These are phyloP conservation scores for Ormyrus labotus DNA, from an alignment of 2,888 invertebrate genomes.

Conservation along the genomic window DNA sequence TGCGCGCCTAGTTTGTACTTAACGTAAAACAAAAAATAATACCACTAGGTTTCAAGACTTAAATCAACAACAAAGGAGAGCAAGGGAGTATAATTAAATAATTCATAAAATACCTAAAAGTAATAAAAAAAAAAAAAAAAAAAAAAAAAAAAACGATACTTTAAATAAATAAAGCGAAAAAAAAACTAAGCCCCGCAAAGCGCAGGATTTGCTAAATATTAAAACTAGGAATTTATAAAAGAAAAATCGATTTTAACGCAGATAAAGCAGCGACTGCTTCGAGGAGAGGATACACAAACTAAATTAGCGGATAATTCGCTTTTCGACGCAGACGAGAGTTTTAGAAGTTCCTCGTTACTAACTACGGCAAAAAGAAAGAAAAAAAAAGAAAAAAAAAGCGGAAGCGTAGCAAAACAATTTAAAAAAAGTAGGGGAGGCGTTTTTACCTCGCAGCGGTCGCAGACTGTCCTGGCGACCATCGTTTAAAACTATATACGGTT, in stretches of 20 bases:
- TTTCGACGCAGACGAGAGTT: background rate
- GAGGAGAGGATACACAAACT: background rate
- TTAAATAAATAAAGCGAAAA: background rate
- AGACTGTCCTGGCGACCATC: slow-evolving; percentile 17
- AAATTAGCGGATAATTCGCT: slow-evolving; percentile 29
- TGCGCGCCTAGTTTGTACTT: slow-evolving; percentile 50
- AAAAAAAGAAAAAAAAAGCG: background rate
- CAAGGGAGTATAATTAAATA: slow-evolving; percentile 8
- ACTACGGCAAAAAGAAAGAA: background rate
- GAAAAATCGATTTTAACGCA: slow-evolving; percentile 14
- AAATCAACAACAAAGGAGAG: background rate
- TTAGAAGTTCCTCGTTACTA: slow-evolving; percentile 37
- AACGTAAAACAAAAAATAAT: background rate
- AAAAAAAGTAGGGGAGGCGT: background rate
- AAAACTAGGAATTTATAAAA: slow-evolving; percentile 39
- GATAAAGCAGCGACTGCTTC: slow-evolving; percentile 16
- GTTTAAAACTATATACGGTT: slow-evolving; percentile 9
- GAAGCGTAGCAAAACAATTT: background rate
- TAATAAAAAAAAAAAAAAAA: background rate
- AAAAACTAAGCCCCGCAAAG: background rate
- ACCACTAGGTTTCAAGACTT: slow-evolving; percentile 36
- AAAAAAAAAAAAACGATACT: background rate
- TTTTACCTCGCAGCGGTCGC: slow-evolving; percentile 32
- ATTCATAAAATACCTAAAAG: background rate
- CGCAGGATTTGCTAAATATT: slow-evolving; percentile 39